Evolutionary conservation across 1,140 invertebrate genomes (phyloP).

Genomic region (Ceratitis capitata): DNA sequence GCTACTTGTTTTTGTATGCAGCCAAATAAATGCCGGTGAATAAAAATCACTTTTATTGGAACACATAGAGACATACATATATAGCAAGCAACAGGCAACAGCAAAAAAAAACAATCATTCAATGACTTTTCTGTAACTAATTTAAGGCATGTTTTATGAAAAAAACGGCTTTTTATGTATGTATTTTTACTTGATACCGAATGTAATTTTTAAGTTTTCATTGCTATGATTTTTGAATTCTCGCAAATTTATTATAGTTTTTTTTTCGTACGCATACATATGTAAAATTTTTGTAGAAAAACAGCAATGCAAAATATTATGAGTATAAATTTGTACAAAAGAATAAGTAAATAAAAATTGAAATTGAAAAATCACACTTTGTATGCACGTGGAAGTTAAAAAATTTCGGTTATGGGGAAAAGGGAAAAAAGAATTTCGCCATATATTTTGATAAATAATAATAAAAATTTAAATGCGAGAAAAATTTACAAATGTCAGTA

Average conservation of each 20-base stretch:
- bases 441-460: too few species aligned
- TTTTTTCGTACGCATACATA: background rate
- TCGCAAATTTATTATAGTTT: conserved; percentile 24
- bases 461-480: too few species aligned
- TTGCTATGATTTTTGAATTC: conserved; percentile 16
- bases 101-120: background rate
- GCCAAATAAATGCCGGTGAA: too few species aligned
- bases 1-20: too few species aligned
- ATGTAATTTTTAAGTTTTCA: conserved; percentile 40
- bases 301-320: too few species aligned
- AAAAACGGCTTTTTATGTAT: too few species aligned
- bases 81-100: background rate
- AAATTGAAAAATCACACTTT: background rate
- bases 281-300: conserved; percentile 18
- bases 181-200: background rate
- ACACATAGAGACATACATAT: too few species aligned
- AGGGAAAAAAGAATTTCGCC: too few species aligned
- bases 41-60: too few species aligned
- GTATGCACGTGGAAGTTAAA: background rate
- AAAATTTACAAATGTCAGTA: too few species aligned
- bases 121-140: background rate
- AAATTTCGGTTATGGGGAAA: too few species aligned
- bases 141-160: conserved; percentile 10
- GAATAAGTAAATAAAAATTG: background rate
- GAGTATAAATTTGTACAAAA: conserved; percentile 7